These are phyloP conservation scores for Corythornis leucogaster DNA, from an alignment of 2,797 vertebrate species.

Conservation along the genomic window DNA sequence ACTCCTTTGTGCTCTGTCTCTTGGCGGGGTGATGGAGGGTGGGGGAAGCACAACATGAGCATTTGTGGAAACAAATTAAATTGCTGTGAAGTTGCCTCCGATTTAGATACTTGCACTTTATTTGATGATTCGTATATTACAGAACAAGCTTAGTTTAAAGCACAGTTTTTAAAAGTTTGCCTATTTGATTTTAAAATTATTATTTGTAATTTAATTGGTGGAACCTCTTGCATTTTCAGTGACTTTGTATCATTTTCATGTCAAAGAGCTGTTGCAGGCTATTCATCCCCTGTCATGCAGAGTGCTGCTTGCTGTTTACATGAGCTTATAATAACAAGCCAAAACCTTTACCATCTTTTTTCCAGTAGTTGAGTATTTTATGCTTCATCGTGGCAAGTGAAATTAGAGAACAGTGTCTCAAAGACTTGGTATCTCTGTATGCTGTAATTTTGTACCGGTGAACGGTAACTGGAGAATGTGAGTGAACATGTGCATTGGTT, in stretches of 20 bases:
- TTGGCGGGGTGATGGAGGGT: background rate
- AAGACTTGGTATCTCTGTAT: background rate
- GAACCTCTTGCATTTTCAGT: conserved; percentile 3
- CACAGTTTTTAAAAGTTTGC: conserved; percentile 5
- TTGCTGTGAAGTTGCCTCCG: background rate
- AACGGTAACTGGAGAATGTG: background rate
- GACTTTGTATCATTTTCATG: background rate
- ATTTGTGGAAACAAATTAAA: conserved; percentile 28
- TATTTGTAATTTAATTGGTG: background rate
- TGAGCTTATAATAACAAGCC: background rate
- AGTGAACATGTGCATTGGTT: background rate
- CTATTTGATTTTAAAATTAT: background rate
- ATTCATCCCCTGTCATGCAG: background rate
- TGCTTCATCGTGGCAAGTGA: background rate
- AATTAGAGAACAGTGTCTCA: background rate
- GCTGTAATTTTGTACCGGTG: background rate
- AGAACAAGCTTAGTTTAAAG: conserved; percentile 38
- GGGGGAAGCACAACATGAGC: background rate
- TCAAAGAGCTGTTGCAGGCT: background rate
- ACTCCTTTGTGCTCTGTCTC: conserved; percentile 8
- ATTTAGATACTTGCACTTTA: background rate
- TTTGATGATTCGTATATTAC: background rate
- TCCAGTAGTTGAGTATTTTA: background rate
- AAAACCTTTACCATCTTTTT: background rate
- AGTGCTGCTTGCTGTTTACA: background rate